Evolutionary conservation across 2,888 invertebrate genomes (phyloP), one percentile per base, ranked within the genome.

Genomic region (Chrysomela aeneicollis): DNA sequence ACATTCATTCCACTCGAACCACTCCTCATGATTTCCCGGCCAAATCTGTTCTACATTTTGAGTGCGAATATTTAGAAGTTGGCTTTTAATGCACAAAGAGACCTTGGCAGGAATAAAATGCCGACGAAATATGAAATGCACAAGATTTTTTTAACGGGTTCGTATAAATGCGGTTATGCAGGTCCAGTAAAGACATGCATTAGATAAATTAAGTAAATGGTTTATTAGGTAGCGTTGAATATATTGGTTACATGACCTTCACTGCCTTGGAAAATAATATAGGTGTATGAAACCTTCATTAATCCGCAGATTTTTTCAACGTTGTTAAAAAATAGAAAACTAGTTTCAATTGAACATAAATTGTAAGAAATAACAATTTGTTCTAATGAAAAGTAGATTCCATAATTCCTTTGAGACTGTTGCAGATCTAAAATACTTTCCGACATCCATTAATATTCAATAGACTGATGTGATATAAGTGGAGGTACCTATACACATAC

Each of bases 101-200:
- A 66, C 71, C 71, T 71, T 71, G 71, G 63, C 59, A 47, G 66
- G 61, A 54, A 53, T 51, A 59, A 19, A 21, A 42, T 30, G 42
- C 46, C 32, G 42, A 26, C 58, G 47, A 55, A 64, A 68, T 62
- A 55, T 66, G 60, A 62, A 69, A 61, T 66, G 26, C 26, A 26
- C 26, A 26, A 26, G 26, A 26, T 5, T 26, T 26, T 6, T n/a
- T n/a, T n/a, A n/a, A n/a, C n/a, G n/a, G n/a, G n/a, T n/a, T n/a
- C n/a, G n/a, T n/a, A n/a, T 5, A 66, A 66, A 68, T 63, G 58
- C 57, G 53, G 17, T 55, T 60, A 30, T 59, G 50, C 57, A 58
- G 49, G 57, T 37, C 35, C 18, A 53, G 21, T 47, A 35, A 3
- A 22, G 50, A 42, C 22, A 51, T 35, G 10, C 17, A 52, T 15